These are phyloP conservation scores for Philaethria dido DNA, from an alignment of 2,888 invertebrate species.

Conservation along the genomic window DNA sequence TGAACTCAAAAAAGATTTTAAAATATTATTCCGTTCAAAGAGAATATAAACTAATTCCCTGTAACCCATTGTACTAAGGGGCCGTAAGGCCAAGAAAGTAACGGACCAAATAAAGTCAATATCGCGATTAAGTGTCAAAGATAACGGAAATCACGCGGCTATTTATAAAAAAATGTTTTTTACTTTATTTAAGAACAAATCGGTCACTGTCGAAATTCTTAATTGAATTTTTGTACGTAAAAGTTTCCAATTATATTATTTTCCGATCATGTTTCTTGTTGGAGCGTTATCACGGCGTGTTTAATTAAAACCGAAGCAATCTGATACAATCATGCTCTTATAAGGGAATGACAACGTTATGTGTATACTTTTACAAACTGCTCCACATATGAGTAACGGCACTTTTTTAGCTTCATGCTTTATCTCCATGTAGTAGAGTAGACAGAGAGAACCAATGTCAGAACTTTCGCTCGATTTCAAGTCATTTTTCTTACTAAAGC, in stretches of 20 bases:
- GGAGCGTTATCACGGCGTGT: background rate
- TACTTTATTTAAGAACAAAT: slow-evolving; percentile 3
- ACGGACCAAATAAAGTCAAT: background rate
- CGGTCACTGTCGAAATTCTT: slow-evolving; percentile 14
- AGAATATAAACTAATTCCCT: too few species aligned
- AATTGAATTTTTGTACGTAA: slow-evolving; percentile 2
- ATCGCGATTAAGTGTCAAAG: slow-evolving; percentile 5
- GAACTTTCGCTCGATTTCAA: too few species aligned
- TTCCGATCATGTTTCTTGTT: background rate
- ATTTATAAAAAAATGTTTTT: background rate
- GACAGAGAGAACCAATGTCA: too few species aligned
- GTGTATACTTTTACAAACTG: slow-evolving; percentile 8
- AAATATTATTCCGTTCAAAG: too few species aligned
- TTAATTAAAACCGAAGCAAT: slow-evolving; percentile 18
- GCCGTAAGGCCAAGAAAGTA: background rate
- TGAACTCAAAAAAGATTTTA: too few species aligned
- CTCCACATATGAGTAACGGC: slow-evolving; percentile 9
- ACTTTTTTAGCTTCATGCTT: too few species aligned
- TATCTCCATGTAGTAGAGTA: too few species aligned
- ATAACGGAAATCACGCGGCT: slow-evolving; percentile 6
- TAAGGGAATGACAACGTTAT: background rate
- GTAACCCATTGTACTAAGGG: background rate
- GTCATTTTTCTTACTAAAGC: too few species aligned
- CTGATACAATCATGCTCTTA: slow-evolving; percentile 4
- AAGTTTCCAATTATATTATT: slow-evolving; percentile 18